Percentiles rank a stretch among this genome's conserved stretches.
Conservation (phyloP, 2,888 invertebrate genomes). For the Aphodius sticticus region DNA sequence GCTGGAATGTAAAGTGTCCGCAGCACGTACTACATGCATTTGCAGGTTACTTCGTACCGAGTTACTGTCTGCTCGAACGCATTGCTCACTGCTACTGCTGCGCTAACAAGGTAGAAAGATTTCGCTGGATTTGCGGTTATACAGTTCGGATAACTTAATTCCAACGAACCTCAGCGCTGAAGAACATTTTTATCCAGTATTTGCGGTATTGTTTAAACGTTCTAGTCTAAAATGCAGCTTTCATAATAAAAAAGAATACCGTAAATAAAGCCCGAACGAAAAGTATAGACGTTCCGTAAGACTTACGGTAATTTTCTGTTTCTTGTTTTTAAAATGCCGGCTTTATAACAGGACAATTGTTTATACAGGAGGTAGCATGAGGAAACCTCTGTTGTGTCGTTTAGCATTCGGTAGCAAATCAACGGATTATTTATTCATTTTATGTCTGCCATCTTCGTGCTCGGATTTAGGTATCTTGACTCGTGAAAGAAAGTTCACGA, state of each 20-base stretch:
- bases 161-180: background rate
- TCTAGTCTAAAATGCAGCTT: too few species aligned
- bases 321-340: background rate
- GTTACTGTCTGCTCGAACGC: background rate
- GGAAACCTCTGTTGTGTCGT: background rate
- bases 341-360: background rate
- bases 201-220: background rate
- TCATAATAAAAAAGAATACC: too few species aligned
- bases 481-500: background rate
- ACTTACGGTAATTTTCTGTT: background rate
- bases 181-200: background rate
- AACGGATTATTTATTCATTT: constrained; percentile 4
- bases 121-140: background rate
- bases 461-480: background rate
- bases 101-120: background rate
- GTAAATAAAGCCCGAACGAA: too few species aligned
- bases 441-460: background rate
- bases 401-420: background rate
- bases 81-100: background rate
- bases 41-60: background rate
- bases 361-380: background rate
- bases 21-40: background rate
- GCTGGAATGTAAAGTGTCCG: background rate
- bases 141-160: background rate
- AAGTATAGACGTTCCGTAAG: background rate